Evolutionary conservation across 2,888 invertebrate genomes (phyloP).

Genomic region (Bugula neritina): DNA sequence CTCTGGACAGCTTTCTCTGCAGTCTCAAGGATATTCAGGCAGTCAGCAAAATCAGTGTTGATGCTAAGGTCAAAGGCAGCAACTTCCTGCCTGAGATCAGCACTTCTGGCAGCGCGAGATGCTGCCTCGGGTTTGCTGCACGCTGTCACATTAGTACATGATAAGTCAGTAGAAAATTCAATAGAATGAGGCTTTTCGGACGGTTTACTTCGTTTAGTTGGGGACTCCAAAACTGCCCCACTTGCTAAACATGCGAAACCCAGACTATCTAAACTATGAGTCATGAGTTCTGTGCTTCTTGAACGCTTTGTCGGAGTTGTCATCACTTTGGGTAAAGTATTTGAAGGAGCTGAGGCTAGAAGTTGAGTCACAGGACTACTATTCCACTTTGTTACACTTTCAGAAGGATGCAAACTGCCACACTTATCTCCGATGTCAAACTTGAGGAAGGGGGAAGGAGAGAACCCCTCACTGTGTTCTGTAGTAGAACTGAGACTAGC

Average conservation of each 20-base stretch:
- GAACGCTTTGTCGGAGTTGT: neutral
- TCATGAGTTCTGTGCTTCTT: neutral
- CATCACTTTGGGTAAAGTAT: neutral
- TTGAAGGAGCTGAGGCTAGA: neutral
- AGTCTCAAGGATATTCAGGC: constrained; percentile 44
- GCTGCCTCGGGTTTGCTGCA: neutral
- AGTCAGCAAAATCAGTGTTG: constrained; percentile 47
- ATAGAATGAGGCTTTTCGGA: neutral
- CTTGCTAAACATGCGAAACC: neutral
- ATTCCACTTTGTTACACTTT: constrained; percentile 11
- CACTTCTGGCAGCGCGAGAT: neutral
- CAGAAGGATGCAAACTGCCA: too few species aligned
- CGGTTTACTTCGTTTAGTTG: neutral
- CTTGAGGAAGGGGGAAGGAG: too few species aligned
- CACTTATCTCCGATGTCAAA: too few species aligned
- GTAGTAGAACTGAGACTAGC: too few species aligned
- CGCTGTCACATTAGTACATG: neutral
- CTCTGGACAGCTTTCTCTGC: constrained; percentile 50
- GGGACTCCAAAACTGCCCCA: neutral
- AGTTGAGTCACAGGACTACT: constrained; percentile 18
- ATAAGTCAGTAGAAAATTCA: neutral
- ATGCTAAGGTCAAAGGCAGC: constrained; percentile 38
- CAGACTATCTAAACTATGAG: neutral
- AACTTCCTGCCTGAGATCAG: neutral
- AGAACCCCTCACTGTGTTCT: too few species aligned